Conservation (phyloP, 2,888 invertebrate genomes). For the Mythimna pallens region DNA sequence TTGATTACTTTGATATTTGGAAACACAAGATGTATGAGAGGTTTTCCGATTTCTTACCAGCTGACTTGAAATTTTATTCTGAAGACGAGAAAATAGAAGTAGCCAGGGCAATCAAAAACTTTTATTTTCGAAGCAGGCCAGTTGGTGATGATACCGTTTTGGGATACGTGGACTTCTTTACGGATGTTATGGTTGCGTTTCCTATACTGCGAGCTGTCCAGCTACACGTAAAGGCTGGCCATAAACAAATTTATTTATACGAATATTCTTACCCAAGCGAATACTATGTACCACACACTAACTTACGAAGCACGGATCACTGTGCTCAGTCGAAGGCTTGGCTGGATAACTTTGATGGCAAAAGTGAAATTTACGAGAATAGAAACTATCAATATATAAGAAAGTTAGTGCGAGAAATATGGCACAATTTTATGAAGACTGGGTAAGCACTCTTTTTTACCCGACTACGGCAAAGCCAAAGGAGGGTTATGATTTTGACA, state of each 20-base stretch:
- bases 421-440: slow-evolving; percentile 73
- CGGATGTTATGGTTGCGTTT: slow-evolving; percentile 69
- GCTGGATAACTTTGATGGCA: slow-evolving; percentile 52
- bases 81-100: slow-evolving; percentile 67
- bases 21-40: slow-evolving; percentile 74
- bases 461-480: too few relatives aligned
- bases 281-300: slow-evolving; percentile 60
- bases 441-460: slow-evolving; percentile 66
- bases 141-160: slow-evolving; percentile 64
- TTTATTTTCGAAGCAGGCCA: slow-evolving; percentile 70
- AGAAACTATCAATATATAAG: slow-evolving; percentile 63
- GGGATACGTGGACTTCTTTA: slow-evolving; percentile 70
- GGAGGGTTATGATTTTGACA: too few relatives aligned
- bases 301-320: slow-evolving; percentile 68
- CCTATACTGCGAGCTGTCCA: slow-evolving; percentile 68
- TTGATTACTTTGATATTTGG: slow-evolving; percentile 68
- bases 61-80: slow-evolving; percentile 70
- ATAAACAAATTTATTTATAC: slow-evolving; percentile 71
- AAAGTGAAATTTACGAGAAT: slow-evolving; percentile 44
- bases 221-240: slow-evolving; percentile 71
- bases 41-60: slow-evolving; percentile 78
- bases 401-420: slow-evolving; percentile 64
- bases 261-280: slow-evolving; percentile 72
- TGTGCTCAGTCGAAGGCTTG: slow-evolving; percentile 71
- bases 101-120: slow-evolving; percentile 67